phyloP scores from a whole-genome alignment of 2,113 vertebrate species.

The Carassius gibelio region DNA sequence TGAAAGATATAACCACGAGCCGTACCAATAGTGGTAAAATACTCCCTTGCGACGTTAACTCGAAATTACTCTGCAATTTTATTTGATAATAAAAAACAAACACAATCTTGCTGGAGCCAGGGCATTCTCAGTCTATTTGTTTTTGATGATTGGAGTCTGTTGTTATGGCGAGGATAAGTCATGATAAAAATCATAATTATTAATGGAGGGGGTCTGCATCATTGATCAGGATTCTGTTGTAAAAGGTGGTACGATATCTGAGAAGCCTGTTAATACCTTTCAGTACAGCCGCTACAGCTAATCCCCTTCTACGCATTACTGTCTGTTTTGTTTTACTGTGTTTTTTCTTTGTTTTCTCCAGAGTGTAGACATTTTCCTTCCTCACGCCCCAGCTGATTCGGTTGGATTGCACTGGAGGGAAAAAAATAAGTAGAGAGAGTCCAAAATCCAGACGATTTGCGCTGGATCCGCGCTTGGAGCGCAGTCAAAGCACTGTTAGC shows the following conservation, averaged over 20 bases:
- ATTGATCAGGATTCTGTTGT: conserved; percentile 55
- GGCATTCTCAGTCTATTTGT: conserved; percentile 57
- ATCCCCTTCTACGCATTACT: conserved; percentile 69
- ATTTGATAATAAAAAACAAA: conserved; percentile 59
- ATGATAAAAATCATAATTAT: conserved; percentile 59
- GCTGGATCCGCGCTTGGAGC: conserved; percentile 56
- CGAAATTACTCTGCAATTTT: conserved; percentile 57
- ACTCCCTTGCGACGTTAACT: conserved; percentile 51
- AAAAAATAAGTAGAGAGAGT: conserved; percentile 61
- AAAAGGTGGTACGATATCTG: conserved; percentile 51
- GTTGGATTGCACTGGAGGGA: conserved; percentile 66
- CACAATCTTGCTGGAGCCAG: conserved; percentile 46
- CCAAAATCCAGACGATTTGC: conserved; percentile 59
- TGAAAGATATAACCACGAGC: conserved; percentile 49
- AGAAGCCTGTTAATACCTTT: conserved; percentile 68
- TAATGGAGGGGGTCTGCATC: conserved; percentile 62
- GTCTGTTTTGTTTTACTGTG: conserved; percentile 60
- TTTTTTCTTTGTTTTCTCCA: conserved; percentile 65
- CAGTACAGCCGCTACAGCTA: conserved; percentile 67
- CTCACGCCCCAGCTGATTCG: conserved; percentile 58
- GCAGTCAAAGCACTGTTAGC: conserved; percentile 58
- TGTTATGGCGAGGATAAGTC: conserved; percentile 52
- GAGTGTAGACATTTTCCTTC: conserved; percentile 63
- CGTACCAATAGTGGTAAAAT: conserved; percentile 42
- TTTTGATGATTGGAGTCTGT: conserved; percentile 43